Evolutionary conservation across 2,888 invertebrate genomes (phyloP).

Genomic region (Caenorhabditis becei): DNA sequence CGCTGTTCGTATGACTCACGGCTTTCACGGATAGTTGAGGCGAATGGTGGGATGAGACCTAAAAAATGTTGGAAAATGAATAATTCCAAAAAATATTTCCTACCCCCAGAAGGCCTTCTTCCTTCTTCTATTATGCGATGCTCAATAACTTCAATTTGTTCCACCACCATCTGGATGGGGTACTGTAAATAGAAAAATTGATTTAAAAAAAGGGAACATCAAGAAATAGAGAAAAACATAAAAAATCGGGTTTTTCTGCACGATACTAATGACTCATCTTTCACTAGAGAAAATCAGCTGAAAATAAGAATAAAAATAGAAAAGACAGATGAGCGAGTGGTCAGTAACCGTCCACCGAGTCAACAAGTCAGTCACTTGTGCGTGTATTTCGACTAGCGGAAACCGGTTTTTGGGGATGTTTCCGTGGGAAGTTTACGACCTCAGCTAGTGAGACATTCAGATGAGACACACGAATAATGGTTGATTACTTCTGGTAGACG

Average conservation of each 20-base stretch:
- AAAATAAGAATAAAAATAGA: too few relatives aligned
- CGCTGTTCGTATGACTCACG: slow-evolving; percentile 62
- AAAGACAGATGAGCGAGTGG: background rate
- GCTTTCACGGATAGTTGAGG: slow-evolving; percentile 57
- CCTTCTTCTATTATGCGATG: slow-evolving; percentile 75
- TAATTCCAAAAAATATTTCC: too few relatives aligned
- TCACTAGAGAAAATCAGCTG: too few relatives aligned
- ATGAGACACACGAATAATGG: background rate
- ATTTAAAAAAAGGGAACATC: background rate
- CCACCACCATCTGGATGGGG: slow-evolving; percentile 64
- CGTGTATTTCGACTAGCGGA: background rate
- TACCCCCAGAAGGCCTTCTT: slow-evolving; percentile 47
- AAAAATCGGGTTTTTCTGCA: background rate
- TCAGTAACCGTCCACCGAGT: background rate
- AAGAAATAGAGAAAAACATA: slow-evolving; percentile 8
- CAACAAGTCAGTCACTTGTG: background rate
- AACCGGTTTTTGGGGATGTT: slow-evolving; percentile 35
- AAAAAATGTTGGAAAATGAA: slow-evolving; percentile 10
- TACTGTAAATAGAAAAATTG: background rate
- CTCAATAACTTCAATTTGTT: slow-evolving; percentile 81
- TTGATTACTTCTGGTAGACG: background rate
- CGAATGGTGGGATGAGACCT: slow-evolving; percentile 42
- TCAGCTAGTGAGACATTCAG: background rate
- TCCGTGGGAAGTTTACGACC: slow-evolving; percentile 26
- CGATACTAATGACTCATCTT: too few relatives aligned